Evolutionary conservation across 2,797 vertebrate genomes (phyloP).

Genomic region (Pteronotus mesoamericanus): DNA sequence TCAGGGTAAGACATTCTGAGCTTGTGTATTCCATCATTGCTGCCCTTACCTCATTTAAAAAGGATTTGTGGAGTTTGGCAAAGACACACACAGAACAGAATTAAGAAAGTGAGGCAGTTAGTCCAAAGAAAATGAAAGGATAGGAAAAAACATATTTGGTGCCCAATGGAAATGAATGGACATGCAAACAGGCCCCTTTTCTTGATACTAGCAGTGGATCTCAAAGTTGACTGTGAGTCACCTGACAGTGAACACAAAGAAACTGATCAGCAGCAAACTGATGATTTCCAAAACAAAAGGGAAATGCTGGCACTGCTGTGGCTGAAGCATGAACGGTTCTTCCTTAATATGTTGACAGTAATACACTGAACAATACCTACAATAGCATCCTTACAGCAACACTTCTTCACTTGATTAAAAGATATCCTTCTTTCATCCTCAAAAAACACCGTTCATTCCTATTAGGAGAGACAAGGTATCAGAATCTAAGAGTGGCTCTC

Average conservation of each 20-base stretch:
- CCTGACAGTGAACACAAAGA: background rate
- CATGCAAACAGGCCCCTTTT: background rate
- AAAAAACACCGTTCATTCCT: background rate
- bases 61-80: background rate
- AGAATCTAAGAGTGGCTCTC: background rate
- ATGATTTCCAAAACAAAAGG: background rate
- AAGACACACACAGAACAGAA: background rate
- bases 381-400: background rate
- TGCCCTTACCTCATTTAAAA: background rate
- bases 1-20: background rate
- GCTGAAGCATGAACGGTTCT: background rate
- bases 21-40: background rate
- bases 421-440: background rate
- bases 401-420: background rate
- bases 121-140: background rate
- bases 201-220: background rate
- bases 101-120: conserved; percentile 7
- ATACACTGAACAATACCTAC: background rate
- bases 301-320: background rate
- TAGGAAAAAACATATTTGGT: background rate
- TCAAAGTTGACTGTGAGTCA: background rate
- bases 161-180: background rate
- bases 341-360: background rate
- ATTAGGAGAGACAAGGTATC: background rate
- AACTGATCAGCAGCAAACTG: background rate